Conservation (phyloP, 1,140 invertebrate species). For the Conopomorpha cramerella region DNA sequence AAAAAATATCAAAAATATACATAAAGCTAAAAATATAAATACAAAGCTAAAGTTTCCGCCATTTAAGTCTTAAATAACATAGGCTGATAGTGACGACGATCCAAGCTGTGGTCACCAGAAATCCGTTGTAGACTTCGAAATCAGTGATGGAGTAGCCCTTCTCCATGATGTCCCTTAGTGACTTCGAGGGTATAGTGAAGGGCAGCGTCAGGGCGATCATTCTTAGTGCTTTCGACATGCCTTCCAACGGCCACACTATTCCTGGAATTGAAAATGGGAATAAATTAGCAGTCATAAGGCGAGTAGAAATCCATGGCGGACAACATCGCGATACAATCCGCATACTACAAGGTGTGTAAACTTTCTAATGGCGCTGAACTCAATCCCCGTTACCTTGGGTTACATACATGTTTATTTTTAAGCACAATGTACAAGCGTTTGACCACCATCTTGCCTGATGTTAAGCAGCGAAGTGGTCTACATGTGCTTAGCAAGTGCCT, state of each 20-base stretch:
- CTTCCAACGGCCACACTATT: constrained; percentile 90
- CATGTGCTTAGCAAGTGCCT: too few species aligned
- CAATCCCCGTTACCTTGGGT: background rate
- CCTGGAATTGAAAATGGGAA: constrained; percentile 61
- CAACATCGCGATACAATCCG: background rate
- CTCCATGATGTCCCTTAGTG: constrained; percentile 67
- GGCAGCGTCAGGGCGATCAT: constrained; percentile 65
- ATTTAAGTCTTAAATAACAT: constrained; percentile 27
- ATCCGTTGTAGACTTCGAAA: constrained; percentile 63
- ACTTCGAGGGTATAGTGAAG: constrained; percentile 69
- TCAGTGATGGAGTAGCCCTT: constrained; percentile 64
- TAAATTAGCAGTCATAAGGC: too few species aligned
- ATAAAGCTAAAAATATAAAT: too few species aligned
- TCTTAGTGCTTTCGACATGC: constrained; percentile 65
- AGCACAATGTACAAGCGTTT: background rate
- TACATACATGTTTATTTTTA: background rate
- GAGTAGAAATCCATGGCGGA: background rate
- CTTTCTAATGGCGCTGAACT: background rate
- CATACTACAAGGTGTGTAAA: background rate
- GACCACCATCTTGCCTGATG: background rate
- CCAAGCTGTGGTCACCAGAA: constrained; percentile 64
- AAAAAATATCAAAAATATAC: too few species aligned
- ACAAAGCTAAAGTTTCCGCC: constrained; percentile 37
- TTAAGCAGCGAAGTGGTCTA: too few species aligned
- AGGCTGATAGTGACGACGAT: constrained; percentile 36